phyloP scores from a whole-genome alignment of 2,888 invertebrate genomes.

The Drosophila diplacantha region DNA sequence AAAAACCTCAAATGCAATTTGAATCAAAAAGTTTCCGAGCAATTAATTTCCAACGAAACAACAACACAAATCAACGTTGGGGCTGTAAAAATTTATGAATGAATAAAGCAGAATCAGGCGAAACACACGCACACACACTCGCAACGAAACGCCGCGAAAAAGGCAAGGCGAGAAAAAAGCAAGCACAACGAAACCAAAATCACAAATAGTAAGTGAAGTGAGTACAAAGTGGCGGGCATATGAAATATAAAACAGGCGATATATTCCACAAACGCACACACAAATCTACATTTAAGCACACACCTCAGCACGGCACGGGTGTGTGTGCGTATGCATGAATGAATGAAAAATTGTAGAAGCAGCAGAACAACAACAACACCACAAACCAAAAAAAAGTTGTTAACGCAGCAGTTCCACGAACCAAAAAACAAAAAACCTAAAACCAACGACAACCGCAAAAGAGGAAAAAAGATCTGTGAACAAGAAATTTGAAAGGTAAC shows the following conservation, averaged over 20 bases:
- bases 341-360: conserved; percentile 72
- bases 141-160: conserved; percentile 17
- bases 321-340: conserved; percentile 35
- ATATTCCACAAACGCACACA: conserved; percentile 19
- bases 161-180: conserved; percentile 33
- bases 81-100: conserved; percentile 62
- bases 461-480: conserved; percentile 65
- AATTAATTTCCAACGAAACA: conserved; percentile 42
- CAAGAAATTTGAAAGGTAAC: conserved; percentile 71
- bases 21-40: conserved; percentile 31
- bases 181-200: conserved; percentile 45
- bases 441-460: conserved; percentile 37
- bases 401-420: conserved; percentile 74
- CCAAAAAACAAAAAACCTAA: conserved; percentile 25
- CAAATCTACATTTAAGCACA: conserved; percentile 13
- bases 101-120: conserved; percentile 51
- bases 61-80: conserved; percentile 37
- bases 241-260: conserved; percentile 41
- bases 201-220: conserved; percentile 46
- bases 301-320: background rate
- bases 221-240: conserved; percentile 42
- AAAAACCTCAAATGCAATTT: conserved; percentile 13
- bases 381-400: conserved; percentile 55
- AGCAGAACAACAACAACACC: conserved; percentile 44
- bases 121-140: conserved; percentile 5